Percentiles rank a stretch among this genome's conserved stretches.
Conservation (phyloP, 1,140 invertebrate species). For the Aporrectodea caliginosa region DNA sequence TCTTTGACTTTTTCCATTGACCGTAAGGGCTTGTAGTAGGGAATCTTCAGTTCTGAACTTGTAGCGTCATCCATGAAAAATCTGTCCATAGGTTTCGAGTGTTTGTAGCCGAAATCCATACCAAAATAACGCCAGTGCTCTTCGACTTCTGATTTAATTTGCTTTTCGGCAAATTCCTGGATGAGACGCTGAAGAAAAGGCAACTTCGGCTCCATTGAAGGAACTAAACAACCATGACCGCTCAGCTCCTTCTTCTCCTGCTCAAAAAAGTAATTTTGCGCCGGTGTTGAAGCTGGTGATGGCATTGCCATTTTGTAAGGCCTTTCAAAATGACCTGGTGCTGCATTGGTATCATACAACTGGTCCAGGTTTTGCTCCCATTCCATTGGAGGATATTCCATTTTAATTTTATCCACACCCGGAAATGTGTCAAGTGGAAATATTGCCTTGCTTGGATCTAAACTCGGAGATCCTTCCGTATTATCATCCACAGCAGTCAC, state of each 20-base stretch:
- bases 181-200: slow-evolving; percentile 54
- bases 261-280: background rate
- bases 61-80: too few species aligned
- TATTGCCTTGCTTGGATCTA: too few species aligned
- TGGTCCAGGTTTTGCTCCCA: background rate
- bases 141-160: slow-evolving; percentile 39
- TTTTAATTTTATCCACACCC: too few species aligned
- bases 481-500: too few species aligned
- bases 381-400: background rate
- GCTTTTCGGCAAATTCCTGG: slow-evolving; percentile 52
- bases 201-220: slow-evolving; percentile 31
- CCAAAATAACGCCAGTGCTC: background rate
- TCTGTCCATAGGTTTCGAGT: too few species aligned
- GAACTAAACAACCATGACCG: too few species aligned
- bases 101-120: slow-evolving; percentile 6
- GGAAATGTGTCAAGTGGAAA: too few species aligned
- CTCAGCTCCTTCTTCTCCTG: too few species aligned
- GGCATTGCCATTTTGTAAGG: too few species aligned
- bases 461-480: too few species aligned
- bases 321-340: too few species aligned
- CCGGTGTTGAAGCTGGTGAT: background rate
- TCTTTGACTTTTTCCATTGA: slow-evolving; percentile 27
- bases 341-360: background rate
- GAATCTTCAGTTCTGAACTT: slow-evolving; percentile 74
- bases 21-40: slow-evolving; percentile 73